Evolutionary conservation across 1,140 invertebrate species (phyloP).

Genomic region (Micrasema minimum): DNA sequence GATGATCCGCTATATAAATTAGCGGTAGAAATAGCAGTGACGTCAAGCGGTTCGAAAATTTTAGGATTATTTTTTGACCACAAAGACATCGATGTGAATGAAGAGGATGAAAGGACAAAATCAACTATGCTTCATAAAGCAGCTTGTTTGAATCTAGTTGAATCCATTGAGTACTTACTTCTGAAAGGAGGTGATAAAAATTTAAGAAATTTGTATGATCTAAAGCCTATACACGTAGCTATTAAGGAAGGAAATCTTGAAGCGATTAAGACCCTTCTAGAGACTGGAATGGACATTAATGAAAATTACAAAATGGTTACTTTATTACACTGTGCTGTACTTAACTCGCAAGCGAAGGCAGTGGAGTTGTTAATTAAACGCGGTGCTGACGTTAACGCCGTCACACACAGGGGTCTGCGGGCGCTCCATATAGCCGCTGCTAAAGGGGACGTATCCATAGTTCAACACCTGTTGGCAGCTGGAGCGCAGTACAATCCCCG

Average conservation of each 20-base stretch:
- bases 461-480: neutral
- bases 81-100: neutral
- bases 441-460: neutral
- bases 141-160: neutral
- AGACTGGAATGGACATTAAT: neutral
- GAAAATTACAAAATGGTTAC: neutral
- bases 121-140: conserved; percentile 7
- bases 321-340: conserved; percentile 2
- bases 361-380: neutral
- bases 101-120: neutral
- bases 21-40: neutral
- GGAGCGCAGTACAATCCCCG: neutral
- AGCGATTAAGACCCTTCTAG: neutral
- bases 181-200: neutral
- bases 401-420: neutral
- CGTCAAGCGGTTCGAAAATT: neutral
- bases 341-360: neutral
- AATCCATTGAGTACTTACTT: neutral
- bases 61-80: neutral
- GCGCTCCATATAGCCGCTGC: neutral
- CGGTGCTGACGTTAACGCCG: neutral
- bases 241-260: neutral
- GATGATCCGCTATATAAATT: neutral
- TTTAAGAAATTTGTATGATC: neutral
- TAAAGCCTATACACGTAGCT: conserved; percentile 10